Evolutionary conservation across 2,113 vertebrate genomes (phyloP).

Genomic region (Neodon shergylaensis): DNA sequence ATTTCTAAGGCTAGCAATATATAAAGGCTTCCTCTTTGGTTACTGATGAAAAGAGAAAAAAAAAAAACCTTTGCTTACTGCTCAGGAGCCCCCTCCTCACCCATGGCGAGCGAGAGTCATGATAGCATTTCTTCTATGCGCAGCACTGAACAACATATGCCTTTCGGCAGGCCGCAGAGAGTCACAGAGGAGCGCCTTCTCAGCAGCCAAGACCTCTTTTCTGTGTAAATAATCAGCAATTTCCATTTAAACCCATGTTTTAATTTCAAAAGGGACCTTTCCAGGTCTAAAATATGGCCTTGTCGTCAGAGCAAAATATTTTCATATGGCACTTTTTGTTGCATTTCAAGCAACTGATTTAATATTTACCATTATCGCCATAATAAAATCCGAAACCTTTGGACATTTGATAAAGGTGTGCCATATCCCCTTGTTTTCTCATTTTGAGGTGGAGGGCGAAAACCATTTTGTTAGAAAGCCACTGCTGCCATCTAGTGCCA

Average conservation of each 20-base stretch:
- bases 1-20: constrained; percentile 13
- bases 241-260: constrained; percentile 29
- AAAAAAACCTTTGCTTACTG: neutral
- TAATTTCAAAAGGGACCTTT: constrained; percentile 26
- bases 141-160: neutral
- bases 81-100: neutral
- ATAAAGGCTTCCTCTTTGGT: neutral
- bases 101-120: neutral
- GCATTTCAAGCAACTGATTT: neutral
- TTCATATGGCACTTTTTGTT: neutral
- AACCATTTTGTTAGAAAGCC: constrained; percentile 75
- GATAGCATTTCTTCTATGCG: neutral
- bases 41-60: neutral
- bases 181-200: neutral
- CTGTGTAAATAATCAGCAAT: neutral
- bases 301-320: neutral
- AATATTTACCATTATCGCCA: neutral
- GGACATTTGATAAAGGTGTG: neutral
- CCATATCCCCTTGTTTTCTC: neutral
- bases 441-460: neutral
- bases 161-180: neutral
- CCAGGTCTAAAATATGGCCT: neutral
- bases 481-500: constrained; percentile 83
- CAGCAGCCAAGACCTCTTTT: neutral
- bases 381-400: constrained; percentile 27